Base-by-base conservation (phyloP, 53 echinoderm and acorn worm species). In the Paracentrotus lividus region DNA sequence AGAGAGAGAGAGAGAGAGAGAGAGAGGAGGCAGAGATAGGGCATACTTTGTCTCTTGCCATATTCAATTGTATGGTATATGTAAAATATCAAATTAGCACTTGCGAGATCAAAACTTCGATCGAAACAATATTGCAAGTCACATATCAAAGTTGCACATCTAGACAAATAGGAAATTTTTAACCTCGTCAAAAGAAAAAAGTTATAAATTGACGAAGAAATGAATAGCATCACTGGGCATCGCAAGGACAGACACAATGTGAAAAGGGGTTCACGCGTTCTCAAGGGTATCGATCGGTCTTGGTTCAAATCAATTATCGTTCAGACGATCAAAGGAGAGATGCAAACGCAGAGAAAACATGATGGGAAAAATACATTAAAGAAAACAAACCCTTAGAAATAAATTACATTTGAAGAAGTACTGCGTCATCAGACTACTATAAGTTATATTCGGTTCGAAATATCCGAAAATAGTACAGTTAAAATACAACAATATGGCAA, bases 151-250 rank as follows among this genome's bases (percentile, higher is more conserved):
- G n/a, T n/a, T 64, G 64, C 13, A 64, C 64, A 26, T 29, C 26
- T 64, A 31, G 26, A 31, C 64, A 64, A n/a, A 40, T 51, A 86
- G 32, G 27, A 57, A 58, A 59, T 31, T n/a, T 40, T 58, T 40
- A 54, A 88, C 33, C 34, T 88, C 86, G 86, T 56, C 86, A 88
- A 89, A 89, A 42, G 60, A 60, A 61, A 64, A 64, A 61, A 89
- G 64, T 64, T 64, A 31, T 64, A 64, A 64, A 64, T 64, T 64
- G 8, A 64, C 31, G 64, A 29, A 64, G 8, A 64, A 21, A 59
- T 59, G 64, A 49, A 53, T 53, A 72, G 12, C 40, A 20, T 16
- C 38, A 5, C 18, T 36, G 72, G 5, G 20, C 14, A 72, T 40
- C 34, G 8, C 51, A 18, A 55, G 86, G 55, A 47, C 13, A 18